Evolutionary conservation across 2,113 vertebrate species (phyloP).

Genomic region (Gorsachius goisagi): DNA sequence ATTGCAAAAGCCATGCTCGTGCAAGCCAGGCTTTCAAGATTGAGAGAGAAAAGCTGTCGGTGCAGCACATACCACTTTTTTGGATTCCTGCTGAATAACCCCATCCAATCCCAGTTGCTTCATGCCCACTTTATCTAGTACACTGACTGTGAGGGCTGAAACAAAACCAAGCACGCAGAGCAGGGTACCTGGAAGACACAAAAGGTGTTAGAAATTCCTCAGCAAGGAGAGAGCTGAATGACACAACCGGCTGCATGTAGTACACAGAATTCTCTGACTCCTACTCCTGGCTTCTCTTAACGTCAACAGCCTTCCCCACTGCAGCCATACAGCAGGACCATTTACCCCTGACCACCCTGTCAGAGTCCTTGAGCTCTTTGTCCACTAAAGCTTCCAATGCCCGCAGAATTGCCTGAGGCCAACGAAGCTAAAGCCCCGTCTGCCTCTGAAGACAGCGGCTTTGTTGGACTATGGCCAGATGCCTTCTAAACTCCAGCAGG

Average conservation of each 20-base stretch:
- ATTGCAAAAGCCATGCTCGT: accelerated
- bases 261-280: not conserved
- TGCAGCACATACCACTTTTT: conserved; percentile 74
- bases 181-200: conserved; percentile 67
- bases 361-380: not conserved
- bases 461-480: not conserved
- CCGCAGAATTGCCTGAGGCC: not conserved
- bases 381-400: not conserved
- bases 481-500: not conserved
- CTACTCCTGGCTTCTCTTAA: not conserved
- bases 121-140: conserved; percentile 79
- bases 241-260: not conserved
- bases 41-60: not conserved
- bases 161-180: conserved; percentile 78
- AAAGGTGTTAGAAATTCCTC: not conserved
- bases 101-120: conserved; percentile 81
- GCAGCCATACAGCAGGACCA: not conserved
- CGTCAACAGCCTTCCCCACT: not conserved
- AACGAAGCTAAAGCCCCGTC: not conserved
- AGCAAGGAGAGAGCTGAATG: not conserved
- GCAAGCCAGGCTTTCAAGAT: not conserved
- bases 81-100: conserved; percentile 77
- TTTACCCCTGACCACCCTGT: not conserved
- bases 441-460: not conserved
- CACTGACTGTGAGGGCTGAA: conserved; percentile 75